Evolutionary conservation across 1,140 invertebrate species (phyloP).

Genomic region (Nasonia longicornis): DNA sequence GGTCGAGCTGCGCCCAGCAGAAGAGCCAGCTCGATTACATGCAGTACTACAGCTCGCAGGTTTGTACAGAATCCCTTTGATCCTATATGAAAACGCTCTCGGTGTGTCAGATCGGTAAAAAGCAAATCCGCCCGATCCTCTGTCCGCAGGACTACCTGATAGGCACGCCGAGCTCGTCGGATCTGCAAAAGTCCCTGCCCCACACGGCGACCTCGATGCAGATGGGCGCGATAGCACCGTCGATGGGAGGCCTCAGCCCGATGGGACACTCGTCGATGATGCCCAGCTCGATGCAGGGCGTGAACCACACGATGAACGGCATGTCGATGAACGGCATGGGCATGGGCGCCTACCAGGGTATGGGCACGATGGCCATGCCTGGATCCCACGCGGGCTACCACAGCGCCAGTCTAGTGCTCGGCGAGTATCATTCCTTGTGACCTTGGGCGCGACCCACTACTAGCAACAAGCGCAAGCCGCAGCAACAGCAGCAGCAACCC

Average conservation of each 20-base stretch:
- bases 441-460: conserved; percentile 56
- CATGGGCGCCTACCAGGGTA: conserved; percentile 62
- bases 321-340: conserved; percentile 69
- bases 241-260: conserved; percentile 65
- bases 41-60: conserved; percentile 67
- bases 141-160: conserved; percentile 64
- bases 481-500: conserved; percentile 3
- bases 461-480: conserved; percentile 8
- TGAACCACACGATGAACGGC: conserved; percentile 65
- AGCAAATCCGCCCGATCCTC: background rate
- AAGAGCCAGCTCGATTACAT: conserved; percentile 68
- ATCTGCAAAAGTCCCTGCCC: conserved; percentile 65
- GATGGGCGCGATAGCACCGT: conserved; percentile 66
- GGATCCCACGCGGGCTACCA: conserved; percentile 65
- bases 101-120: background rate
- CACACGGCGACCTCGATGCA: conserved; percentile 68
- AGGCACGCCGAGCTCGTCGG: conserved; percentile 63
- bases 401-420: conserved; percentile 64
- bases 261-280: conserved; percentile 67
- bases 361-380: conserved; percentile 65
- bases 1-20: conserved; percentile 65
- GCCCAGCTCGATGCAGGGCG: conserved; percentile 65
- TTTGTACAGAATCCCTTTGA: conserved; percentile 39
- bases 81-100: background rate
- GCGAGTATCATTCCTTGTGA: conserved; percentile 69